A percentile compares a stretch with the other conserved stretches of the same genome.
These are phyloP conservation scores for Platysteira castanea DNA, from an alignment of 2,113 vertebrate genomes.

Conservation along the genomic window DNA sequence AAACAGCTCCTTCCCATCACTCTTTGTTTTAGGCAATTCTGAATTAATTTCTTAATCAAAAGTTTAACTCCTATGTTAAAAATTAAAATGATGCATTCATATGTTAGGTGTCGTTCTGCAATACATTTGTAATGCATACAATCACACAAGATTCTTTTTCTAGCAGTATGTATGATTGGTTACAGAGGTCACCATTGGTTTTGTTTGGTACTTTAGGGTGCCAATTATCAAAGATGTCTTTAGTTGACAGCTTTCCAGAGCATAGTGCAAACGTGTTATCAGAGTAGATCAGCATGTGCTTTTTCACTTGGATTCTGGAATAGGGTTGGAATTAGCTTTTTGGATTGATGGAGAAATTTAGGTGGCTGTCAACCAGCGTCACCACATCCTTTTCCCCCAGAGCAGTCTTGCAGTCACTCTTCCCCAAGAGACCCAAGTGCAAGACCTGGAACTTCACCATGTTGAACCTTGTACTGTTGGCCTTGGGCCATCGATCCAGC, in stretches of 20 bases:
- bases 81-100: not conserved
- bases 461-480: not conserved
- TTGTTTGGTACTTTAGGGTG: not conserved
- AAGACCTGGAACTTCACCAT: not conserved
- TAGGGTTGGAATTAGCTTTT: not conserved
- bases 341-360: not conserved
- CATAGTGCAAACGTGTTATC: accelerated
- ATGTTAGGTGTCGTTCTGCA: not conserved
- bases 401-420: not conserved
- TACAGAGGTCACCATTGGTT: not conserved
- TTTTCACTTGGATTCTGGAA: not conserved
- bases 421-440: not conserved
- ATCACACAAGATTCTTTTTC: not conserved
- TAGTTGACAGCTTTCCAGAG: not conserved
- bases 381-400: not conserved
- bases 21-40: not conserved
- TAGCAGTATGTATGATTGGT: not conserved
- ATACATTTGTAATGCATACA: not conserved
- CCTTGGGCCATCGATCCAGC: accelerated
- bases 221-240: not conserved
- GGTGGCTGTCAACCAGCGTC: not conserved
- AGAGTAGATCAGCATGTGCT: not conserved
- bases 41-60: not conserved
- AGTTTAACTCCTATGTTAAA: not conserved
- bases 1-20: not conserved